Percentiles rank a stretch among this genome's conserved stretches.
These are phyloP conservation scores for Pteropus alecto DNA, from an alignment of 2,113 vertebrate species.

Conservation along the genomic window DNA sequence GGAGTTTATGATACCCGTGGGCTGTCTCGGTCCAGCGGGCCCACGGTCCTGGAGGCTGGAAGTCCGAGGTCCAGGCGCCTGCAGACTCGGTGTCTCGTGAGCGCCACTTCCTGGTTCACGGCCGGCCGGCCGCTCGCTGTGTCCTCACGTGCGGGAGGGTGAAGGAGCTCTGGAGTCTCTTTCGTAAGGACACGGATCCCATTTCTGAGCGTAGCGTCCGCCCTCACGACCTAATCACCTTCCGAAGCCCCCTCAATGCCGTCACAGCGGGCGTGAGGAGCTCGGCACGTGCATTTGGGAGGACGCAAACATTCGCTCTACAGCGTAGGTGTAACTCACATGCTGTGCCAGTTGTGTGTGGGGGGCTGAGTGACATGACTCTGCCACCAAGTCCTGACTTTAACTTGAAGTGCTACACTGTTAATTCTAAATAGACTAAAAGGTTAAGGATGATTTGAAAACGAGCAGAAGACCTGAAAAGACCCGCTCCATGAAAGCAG, in stretches of 20 bases:
- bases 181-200: not conserved
- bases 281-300: not conserved
- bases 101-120: not conserved
- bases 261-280: not conserved
- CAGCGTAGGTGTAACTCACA: not conserved
- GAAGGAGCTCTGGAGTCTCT: not conserved
- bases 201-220: too few relatives aligned
- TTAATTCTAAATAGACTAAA: not conserved
- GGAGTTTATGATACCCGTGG: not conserved
- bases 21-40: not conserved
- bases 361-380: not conserved
- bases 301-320: not conserved
- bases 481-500: not conserved
- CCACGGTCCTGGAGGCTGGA: not conserved
- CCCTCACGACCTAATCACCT: not conserved
- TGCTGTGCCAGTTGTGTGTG: not conserved
- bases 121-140: too few relatives aligned
- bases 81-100: not conserved
- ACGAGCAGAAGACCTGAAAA: not conserved
- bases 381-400: not conserved
- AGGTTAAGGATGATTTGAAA: not conserved
- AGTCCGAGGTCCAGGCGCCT: not conserved
- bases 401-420: not conserved
- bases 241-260: not conserved
- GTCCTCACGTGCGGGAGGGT: not conserved